Evolutionary conservation across 1,140 invertebrate species (phyloP).

Genomic region (Limonius californicus): DNA sequence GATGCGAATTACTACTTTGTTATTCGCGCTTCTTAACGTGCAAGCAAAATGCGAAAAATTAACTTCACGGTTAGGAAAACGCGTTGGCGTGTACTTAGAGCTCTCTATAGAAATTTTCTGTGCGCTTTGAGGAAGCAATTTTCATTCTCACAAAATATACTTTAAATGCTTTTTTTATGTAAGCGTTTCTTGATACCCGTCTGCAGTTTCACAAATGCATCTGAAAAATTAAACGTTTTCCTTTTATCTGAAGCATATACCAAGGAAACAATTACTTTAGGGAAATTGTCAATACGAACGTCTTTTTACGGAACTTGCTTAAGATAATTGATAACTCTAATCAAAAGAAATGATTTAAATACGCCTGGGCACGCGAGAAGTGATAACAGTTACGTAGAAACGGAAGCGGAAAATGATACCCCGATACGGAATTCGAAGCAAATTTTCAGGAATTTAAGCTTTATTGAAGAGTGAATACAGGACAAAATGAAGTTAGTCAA

Average conservation of each 20-base stretch:
- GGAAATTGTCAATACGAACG: not conserved
- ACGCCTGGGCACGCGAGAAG: slow-evolving; percentile 6
- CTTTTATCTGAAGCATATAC: too few species aligned
- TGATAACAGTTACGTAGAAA: slow-evolving; percentile 26
- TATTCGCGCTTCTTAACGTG: too few species aligned
- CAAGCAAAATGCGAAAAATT: too few species aligned
- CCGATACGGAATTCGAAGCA: not conserved
- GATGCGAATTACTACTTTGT: too few species aligned
- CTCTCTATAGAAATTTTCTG: not conserved
- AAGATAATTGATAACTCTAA: slow-evolving; percentile 16
- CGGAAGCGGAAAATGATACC: slow-evolving; percentile 32
- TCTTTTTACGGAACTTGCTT: slow-evolving; percentile 5
- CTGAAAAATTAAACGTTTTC: not conserved
- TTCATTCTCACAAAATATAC: not conserved
- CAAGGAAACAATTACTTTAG: not conserved
- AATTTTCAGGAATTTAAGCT: not conserved
- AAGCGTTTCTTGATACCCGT: not conserved
- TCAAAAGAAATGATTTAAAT: slow-evolving; percentile 21
- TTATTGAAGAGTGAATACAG: too few species aligned
- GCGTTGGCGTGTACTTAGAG: not conserved
- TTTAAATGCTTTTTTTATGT: not conserved
- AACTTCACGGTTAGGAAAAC: not conserved
- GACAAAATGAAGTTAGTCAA: too few species aligned
- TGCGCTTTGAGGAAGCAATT: not conserved
- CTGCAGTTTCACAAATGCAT: not conserved